Conservation (phyloP, 2,113 vertebrate species). For the Elachura formosa region DNA sequence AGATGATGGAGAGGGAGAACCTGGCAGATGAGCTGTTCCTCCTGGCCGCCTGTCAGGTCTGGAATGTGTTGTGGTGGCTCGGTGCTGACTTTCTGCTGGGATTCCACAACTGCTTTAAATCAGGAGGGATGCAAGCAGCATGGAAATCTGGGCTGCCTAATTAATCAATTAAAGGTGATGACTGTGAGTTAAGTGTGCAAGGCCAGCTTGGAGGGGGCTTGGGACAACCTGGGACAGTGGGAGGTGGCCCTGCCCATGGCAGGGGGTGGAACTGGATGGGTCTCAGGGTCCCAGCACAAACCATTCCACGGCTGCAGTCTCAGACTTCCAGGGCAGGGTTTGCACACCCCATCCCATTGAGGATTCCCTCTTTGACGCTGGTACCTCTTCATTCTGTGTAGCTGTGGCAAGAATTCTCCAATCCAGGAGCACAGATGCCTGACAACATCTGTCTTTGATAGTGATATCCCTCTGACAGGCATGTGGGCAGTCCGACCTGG, state of each 20-base stretch:
- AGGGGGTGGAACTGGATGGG: not conserved
- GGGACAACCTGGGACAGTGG: not conserved
- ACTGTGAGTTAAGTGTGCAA: not conserved
- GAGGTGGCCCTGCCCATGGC: not conserved
- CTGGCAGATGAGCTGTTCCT: not conserved
- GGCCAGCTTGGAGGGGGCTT: not conserved
- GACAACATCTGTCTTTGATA: not conserved
- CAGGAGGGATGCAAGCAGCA: not conserved
- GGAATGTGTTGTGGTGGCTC: not conserved
- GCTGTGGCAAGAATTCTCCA: not conserved
- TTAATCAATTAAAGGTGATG: not conserved
- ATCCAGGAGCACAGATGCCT: rapidly evolving
- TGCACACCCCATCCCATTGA: rapidly evolving
- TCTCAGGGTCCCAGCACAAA: not conserved
- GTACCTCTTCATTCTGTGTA: not conserved
- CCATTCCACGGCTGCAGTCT: not conserved
- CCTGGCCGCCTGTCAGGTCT: not conserved
- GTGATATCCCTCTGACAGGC: not conserved
- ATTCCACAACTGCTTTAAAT: not conserved
- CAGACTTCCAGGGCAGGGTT: not conserved
- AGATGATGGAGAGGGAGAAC: not conserved
- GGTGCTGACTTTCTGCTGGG: not conserved
- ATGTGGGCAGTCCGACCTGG: not conserved
- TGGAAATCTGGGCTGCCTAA: not conserved
- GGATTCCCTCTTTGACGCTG: not conserved